Conservation (phyloP, 2,113 vertebrate genomes). For the Limanda limanda region DNA sequence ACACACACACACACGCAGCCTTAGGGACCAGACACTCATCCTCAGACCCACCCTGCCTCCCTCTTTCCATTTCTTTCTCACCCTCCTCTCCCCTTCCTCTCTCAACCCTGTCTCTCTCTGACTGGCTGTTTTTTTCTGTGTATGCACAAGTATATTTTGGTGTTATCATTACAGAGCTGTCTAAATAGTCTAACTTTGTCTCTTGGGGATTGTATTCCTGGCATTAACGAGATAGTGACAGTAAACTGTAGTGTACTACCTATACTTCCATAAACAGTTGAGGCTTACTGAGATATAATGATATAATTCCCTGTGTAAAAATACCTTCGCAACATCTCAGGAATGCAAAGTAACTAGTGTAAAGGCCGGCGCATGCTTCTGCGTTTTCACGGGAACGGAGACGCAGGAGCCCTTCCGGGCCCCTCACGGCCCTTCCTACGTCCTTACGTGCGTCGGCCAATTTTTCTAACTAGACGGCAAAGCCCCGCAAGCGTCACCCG, state of each 20-base stretch:
- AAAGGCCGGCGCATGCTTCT: no score
- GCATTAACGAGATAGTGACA: conserved; percentile 31
- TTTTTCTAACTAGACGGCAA: no score
- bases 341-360: neutral
- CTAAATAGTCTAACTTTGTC: conserved; percentile 49
- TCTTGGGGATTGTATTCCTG: conserved; percentile 39
- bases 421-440: no score
- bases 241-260: neutral
- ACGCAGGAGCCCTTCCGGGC: no score
- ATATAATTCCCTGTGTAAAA: neutral
- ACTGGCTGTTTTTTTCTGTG: conserved; percentile 20
- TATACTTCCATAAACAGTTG: neutral
- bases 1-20: conserved; percentile 42
- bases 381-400: no score
- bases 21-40: conserved; percentile 72
- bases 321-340: neutral
- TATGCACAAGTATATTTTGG: conserved; percentile 48
- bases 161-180: conserved; percentile 36
- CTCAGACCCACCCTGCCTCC: conserved; percentile 57
- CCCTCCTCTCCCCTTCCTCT: conserved; percentile 12
- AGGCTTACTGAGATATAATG: neutral
- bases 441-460: no score
- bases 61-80: conserved; percentile 29
- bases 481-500: no score
- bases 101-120: conserved; percentile 22